These are phyloP conservation scores for Zoanthus solanderi DNA, from an alignment of 92 coral and sea anemone genomes.

Conservation along the genomic window DNA sequence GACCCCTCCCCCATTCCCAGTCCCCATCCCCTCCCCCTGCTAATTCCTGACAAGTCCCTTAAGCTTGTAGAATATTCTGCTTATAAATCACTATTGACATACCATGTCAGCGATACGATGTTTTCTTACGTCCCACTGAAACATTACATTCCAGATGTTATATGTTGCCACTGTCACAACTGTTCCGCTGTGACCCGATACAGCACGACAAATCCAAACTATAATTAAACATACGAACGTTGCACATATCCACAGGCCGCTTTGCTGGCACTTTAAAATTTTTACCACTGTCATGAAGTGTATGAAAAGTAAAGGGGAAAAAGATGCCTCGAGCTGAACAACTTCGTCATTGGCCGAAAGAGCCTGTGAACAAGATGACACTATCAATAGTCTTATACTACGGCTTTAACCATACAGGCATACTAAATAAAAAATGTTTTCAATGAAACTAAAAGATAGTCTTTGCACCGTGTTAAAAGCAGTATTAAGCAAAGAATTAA, in stretches of 20 bases:
- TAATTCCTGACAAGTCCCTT: too few relatives aligned
- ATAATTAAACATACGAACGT: background rate
- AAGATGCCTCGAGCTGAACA: background rate
- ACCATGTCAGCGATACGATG: constrained; percentile 94
- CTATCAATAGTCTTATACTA: background rate
- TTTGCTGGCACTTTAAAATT: background rate
- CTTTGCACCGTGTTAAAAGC: background rate
- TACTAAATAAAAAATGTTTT: too few relatives aligned
- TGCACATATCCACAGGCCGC: constrained; percentile 9
- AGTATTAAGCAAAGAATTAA: background rate
- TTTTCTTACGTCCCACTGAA: constrained; percentile 95
- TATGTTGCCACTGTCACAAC: constrained; percentile 83
- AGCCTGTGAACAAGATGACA: background rate
- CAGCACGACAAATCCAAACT: background rate
- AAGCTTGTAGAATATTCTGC: too few relatives aligned
- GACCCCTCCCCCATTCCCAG: too few relatives aligned
- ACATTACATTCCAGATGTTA: constrained; percentile 99
- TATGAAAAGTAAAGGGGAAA: background rate
- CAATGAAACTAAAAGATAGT: background rate
- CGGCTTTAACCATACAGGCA: background rate
- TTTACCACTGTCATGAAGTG: background rate
- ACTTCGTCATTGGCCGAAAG: background rate
- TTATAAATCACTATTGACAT: background rate
- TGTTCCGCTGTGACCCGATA: constrained; percentile 49
- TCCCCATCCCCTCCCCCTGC: too few relatives aligned